phyloP scores from a whole-genome alignment of 1,140 invertebrate species.

The Aphaenogaster floridana region DNA sequence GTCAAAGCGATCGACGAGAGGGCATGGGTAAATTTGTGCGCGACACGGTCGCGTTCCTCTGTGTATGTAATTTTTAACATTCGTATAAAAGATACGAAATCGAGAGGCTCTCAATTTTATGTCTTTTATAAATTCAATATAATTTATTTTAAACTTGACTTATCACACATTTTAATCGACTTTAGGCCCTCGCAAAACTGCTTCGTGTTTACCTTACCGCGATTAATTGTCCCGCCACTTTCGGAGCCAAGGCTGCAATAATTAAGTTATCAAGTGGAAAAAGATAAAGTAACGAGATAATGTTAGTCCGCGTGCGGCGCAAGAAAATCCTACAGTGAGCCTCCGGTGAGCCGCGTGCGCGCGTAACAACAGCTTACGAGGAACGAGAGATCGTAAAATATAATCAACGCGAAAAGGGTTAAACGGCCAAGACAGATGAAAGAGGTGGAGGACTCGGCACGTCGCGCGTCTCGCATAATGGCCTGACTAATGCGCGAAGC shows the following conservation, averaged over 20 bases:
- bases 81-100: not conserved
- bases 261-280: constrained; percentile 27
- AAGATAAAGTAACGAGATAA: constrained; percentile 25
- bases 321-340: constrained; percentile 24
- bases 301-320: not conserved
- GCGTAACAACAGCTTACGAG: constrained; percentile 21
- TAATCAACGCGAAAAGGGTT: constrained; percentile 61
- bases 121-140: not conserved
- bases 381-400: constrained; percentile 54
- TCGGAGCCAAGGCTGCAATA: constrained; percentile 35
- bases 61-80: constrained; percentile 1
- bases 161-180: constrained; percentile 23
- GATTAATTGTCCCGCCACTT: constrained; percentile 18
- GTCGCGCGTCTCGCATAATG: constrained; percentile 66
- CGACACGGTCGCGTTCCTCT: not conserved
- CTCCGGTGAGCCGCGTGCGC: constrained; percentile 1
- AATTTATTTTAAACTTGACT: constrained; percentile 27
- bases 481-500: constrained; percentile 72
- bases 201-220: not conserved
- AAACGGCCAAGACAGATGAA: constrained; percentile 41
- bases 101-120: not conserved
- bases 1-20: not conserved
- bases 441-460: constrained; percentile 57
- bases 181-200: not conserved
- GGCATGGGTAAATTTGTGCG: not conserved